Percentiles rank a stretch among this genome's conserved stretches.
phyloP scores from a whole-genome alignment of 2,888 invertebrate genomes.

The Gnatocerus cornutus region DNA sequence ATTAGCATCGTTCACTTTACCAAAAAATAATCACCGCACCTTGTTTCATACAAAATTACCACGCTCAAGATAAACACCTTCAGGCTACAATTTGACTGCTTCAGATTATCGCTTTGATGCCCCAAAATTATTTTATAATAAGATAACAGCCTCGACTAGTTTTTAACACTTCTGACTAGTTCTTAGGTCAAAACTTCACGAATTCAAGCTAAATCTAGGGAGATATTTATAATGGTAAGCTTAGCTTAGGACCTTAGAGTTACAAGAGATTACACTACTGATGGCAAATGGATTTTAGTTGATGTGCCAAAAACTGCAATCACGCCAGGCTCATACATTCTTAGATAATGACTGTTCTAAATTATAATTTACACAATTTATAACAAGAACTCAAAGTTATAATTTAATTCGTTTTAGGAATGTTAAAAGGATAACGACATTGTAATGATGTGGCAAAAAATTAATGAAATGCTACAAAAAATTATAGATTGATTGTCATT shows the following conservation, averaged over 20 bases:
- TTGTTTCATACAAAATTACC: slow-evolving; percentile 10
- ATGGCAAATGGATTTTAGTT: slow-evolving; percentile 36
- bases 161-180: slow-evolving; percentile 14
- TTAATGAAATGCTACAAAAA: no score
- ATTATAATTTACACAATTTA: no score
- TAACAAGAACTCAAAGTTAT: no score
- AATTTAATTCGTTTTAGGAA: slow-evolving; percentile 1
- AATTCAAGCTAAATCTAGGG: slow-evolving; percentile 28
- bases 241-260: slow-evolving; percentile 30
- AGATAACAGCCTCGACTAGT: background rate
- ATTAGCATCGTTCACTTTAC: background rate
- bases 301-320: slow-evolving; percentile 35
- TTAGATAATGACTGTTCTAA: no score
- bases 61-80: slow-evolving; percentile 23
- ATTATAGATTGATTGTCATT: no score
- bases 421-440: background rate
- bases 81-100: slow-evolving; percentile 19
- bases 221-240: slow-evolving; percentile 32
- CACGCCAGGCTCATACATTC: slow-evolving; percentile 15
- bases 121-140: slow-evolving; percentile 14
- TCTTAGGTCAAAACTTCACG: slow-evolving; percentile 12
- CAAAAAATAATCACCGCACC: slow-evolving; percentile 10
- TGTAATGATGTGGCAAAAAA: no score
- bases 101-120: slow-evolving; percentile 19
- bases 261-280: slow-evolving; percentile 33